Evolutionary conservation across 2,888 invertebrate species (phyloP), one percentile per base, ranked within the genome.

Genomic region (Andrena camellia): DNA sequence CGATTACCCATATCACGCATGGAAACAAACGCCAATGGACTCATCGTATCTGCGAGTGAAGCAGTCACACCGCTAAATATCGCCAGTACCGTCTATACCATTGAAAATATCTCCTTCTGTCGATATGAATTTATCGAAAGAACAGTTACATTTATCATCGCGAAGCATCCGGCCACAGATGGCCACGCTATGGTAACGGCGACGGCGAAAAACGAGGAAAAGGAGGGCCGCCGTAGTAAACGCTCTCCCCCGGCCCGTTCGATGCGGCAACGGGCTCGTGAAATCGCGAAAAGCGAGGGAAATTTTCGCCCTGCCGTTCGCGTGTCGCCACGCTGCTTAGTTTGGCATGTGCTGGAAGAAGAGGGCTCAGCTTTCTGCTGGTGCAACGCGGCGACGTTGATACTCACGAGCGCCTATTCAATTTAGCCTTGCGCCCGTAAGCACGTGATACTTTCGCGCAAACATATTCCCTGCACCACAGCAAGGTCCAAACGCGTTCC

Each of bases 261-360:
- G 52, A 64, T 42, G 62, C 20, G 42, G 54, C 10, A 33, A 50
- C 29, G n/a, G 62, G 57, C 29, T 26, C 54, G 73, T 20, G 60
- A 63, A 59, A 64, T 54, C 59, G 50, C 23, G 13, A 13, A 59
- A 52, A 20, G 13, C 57, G 70, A 64, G 48, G 50, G 57, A 74
- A 72, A 78, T 31, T 74, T 60, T 69, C 60, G 64, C 57, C 70
- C 70, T 78, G 63, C 76, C 81, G 54, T 64, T 63, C 71, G 80
- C 59, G 63, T 63, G 69, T 52, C 75, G 68, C 50, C 35, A 33
- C 68, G 60, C 64, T 69, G 76, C 35, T 81, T 60, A 77, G 73
- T 52, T 64, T 70, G 80, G 70, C 74, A 50, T 76, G 71, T 72
- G 52, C 71, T 57, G 75, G 75, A 83, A 83, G 80, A 83, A 83